phyloP scores from a whole-genome alignment of 2,888 invertebrate genomes.

The Drosophila pseudotakahashii region DNA sequence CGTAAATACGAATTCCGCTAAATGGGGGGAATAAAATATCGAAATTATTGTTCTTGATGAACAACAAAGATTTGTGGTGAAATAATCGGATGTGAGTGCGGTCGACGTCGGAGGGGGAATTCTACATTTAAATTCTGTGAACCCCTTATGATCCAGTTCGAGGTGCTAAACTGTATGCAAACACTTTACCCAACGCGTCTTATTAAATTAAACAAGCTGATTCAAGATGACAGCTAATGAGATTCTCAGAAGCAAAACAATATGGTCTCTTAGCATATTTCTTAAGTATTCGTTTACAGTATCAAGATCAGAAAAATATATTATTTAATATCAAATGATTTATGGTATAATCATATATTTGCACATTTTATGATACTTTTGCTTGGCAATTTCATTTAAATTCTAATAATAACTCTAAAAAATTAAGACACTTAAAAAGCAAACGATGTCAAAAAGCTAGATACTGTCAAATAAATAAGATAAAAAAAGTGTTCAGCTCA shows the following conservation, averaged over 20 bases:
- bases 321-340: neutral
- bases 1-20: constrained; percentile 30
- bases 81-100: constrained; percentile 38
- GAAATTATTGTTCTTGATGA: constrained; percentile 49
- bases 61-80: constrained; percentile 49
- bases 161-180: constrained; percentile 14
- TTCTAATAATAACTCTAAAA: neutral
- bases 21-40: constrained; percentile 43
- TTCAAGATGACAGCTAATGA: constrained; percentile 21
- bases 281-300: neutral
- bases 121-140: constrained; percentile 31
- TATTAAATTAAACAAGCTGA: neutral
- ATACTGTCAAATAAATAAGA: constrained; percentile 6
- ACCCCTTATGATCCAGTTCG: constrained; percentile 35
- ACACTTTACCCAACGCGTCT: constrained; percentile 8
- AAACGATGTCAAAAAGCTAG: neutral
- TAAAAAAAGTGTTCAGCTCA: neutral
- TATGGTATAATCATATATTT: neutral
- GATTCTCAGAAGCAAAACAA: constrained; percentile 7
- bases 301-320: neutral
- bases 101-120: neutral
- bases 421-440: neutral
- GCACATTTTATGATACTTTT: neutral
- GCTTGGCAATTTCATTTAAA: neutral
- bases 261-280: neutral